Base-by-base conservation (phyloP, 2,888 invertebrate species). In the Diplazon laetatorius region DNA sequence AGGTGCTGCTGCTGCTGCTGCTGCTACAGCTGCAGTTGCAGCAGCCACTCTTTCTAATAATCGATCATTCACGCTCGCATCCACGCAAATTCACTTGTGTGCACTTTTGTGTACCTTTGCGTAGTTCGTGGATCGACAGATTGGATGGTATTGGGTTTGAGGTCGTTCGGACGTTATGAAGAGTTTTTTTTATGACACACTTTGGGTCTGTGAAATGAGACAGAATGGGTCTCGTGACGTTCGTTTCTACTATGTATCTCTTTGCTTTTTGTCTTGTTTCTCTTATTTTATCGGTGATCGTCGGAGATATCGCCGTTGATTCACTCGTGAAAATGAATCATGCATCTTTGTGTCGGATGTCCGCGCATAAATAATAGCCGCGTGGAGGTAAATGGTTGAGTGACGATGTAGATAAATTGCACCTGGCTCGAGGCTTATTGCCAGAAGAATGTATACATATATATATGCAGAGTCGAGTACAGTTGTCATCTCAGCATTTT, bases 31-130 rank as follows among this genome's bases (percentile, higher is more conserved):
- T 22, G 39, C 59, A 12, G 55, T 14, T 2, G 30, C 55, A 9
- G 62, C 16, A 52, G 42, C 20, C 1, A 39, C 50, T 71, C 62
- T 62, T 62, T 71, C 62, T 62, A 55, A n/a, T n/a, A n/a, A 62
- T 71, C 62, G 71, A 70, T 70, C 70, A 62, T 62, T 62, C 65
- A 50, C 57, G 46, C 46, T 57, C 57, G n/a, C n/a, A 10, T 57
- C 44, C 35, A 70, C 30, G 35, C 48, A 25, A 18, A n/a, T n/a
- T 46, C 30, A 20, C 37, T 25, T n/a, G n/a, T n/a, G n/a, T n/a
- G n/a, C n/a, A n/a, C n/a, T n/a, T n/a, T 37, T 14, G 46, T 22
- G 37, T 25, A 65, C 39, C 25, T n/a, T 57, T 12, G 57, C 65
- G 39, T 22, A 44, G 44, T n/a, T n/a, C n/a, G n/a, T n/a, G n/a